A percentile compares a stretch with the other conserved stretches of the same genome.
These are phyloP conservation scores for Ypsolopha sequella DNA, from an alignment of 2,888 invertebrate genomes.

Conservation along the genomic window DNA sequence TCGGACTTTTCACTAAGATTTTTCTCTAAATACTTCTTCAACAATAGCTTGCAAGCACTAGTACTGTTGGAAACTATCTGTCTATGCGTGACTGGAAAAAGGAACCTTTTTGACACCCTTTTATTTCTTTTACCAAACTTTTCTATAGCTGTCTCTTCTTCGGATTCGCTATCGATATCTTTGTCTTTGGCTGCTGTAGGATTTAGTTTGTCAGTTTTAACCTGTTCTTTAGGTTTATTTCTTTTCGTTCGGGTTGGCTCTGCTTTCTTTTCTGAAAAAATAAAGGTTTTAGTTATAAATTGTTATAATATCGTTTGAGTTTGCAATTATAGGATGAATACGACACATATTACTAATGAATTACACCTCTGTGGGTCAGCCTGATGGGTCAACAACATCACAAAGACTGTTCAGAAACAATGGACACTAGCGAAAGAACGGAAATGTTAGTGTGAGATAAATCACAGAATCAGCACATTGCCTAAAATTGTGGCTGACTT, in stretches of 20 bases:
- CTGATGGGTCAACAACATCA: background rate
- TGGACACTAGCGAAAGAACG: no score
- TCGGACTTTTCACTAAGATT: background rate
- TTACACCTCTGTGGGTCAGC: background rate
- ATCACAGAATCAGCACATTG: no score
- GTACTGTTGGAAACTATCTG: conserved; percentile 17
- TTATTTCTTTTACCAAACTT: conserved; percentile 17
- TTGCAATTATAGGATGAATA: background rate
- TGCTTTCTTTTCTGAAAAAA: conserved; percentile 19
- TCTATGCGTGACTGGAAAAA: conserved; percentile 28
- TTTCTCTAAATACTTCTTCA: conserved; percentile 21
- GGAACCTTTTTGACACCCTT: conserved; percentile 24
- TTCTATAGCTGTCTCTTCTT: conserved; percentile 8
- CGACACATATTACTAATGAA: no score
- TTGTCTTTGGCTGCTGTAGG: conserved; percentile 6
- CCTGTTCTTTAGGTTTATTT: conserved; percentile 15
- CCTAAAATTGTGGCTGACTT: no score
- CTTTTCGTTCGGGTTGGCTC: conserved; percentile 12
- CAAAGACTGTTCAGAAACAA: no score
- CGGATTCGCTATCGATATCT: conserved; percentile 6
- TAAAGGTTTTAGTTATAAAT: background rate
- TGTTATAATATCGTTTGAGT: background rate
- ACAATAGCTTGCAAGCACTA: conserved; percentile 19
- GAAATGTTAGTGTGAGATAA: no score
- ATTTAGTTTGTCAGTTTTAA: conserved; percentile 9